These are phyloP conservation scores for Buceros bicornis DNA, from an alignment of 2,797 vertebrate species.

Conservation along the genomic window DNA sequence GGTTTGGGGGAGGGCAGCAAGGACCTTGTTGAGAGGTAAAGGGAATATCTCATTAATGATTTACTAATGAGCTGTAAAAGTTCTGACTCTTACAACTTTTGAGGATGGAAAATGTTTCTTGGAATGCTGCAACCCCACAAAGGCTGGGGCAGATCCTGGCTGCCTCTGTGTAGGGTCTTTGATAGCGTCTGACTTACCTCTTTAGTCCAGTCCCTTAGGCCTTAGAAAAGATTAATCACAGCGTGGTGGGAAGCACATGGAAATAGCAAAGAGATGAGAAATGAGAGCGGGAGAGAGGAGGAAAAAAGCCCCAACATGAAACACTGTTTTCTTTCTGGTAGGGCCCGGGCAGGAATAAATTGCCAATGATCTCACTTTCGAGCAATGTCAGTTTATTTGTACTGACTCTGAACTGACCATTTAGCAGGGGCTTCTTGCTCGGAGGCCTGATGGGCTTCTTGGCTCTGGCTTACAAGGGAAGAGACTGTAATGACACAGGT, in stretches of 20 bases:
- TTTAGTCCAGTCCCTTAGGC: conserved; percentile 71
- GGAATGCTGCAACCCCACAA: conserved; percentile 62
- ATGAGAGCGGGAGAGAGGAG: conserved; percentile 73
- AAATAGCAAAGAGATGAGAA: conserved; percentile 75
- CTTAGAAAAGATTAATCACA: conserved; percentile 78
- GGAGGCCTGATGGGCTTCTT: not conserved
- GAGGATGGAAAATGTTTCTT: conserved; percentile 68
- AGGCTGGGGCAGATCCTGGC: conserved; percentile 67
- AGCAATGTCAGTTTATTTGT: conserved; percentile 80
- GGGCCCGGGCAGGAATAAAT: conserved; percentile 75
- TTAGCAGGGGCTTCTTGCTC: conserved; percentile 64
- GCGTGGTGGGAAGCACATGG: conserved; percentile 76
- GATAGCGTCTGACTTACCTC: conserved; percentile 70
- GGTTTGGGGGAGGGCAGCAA: conserved; percentile 19
- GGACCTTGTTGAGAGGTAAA: conserved; percentile 55
- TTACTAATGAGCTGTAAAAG: conserved; percentile 72
- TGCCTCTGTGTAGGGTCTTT: conserved; percentile 77
- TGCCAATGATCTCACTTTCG: conserved; percentile 82
- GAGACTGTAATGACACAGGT: conserved; percentile 3
- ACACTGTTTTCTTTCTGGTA: conserved; percentile 83
- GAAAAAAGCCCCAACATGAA: conserved; percentile 76
- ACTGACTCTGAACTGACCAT: conserved; percentile 78
- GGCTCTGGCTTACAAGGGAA: conserved; percentile 49
- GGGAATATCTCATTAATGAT: conserved; percentile 71
- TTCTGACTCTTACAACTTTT: conserved; percentile 59